Conservation (phyloP, 2,797 vertebrate species). For the Cichlasoma orientale region DNA sequence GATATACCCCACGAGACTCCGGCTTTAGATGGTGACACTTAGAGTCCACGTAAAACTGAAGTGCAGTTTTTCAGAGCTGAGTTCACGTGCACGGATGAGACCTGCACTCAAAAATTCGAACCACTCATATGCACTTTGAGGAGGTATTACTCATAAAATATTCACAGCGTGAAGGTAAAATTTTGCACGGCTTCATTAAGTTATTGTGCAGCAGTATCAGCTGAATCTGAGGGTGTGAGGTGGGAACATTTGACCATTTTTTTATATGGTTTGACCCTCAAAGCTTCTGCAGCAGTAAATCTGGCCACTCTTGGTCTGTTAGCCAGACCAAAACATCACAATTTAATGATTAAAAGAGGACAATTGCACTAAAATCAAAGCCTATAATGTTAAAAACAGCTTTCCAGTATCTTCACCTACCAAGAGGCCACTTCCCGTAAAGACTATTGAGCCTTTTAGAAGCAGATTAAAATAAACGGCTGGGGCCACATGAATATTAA, state of each 20-base stretch:
- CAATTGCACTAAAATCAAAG: rapidly evolving
- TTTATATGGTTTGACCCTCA: neutral
- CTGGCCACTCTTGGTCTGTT: neutral
- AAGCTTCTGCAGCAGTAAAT: no score
- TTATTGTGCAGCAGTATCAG: neutral
- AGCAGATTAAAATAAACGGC: neutral
- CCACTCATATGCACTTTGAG: no score
- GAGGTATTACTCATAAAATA: no score
- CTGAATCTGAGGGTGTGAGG: neutral
- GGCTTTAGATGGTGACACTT: no score
- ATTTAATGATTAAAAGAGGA: neutral
- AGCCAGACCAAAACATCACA: neutral
- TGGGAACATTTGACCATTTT: neutral
- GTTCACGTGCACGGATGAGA: no score
- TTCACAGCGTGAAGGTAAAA: no score
- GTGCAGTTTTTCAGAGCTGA: neutral
- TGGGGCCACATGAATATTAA: neutral
- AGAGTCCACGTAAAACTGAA: neutral
- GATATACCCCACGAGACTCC: no score
- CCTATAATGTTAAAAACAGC: rapidly evolving
- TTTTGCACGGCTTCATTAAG: neutral
- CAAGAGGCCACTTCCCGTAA: rapidly evolving
- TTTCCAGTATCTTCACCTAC: rapidly evolving
- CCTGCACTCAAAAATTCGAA: no score
- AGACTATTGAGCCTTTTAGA: neutral